Evolutionary conservation across 2,888 invertebrate genomes (phyloP), one percentile per base, ranked within the genome.

Genomic region (Buathra laborator): DNA sequence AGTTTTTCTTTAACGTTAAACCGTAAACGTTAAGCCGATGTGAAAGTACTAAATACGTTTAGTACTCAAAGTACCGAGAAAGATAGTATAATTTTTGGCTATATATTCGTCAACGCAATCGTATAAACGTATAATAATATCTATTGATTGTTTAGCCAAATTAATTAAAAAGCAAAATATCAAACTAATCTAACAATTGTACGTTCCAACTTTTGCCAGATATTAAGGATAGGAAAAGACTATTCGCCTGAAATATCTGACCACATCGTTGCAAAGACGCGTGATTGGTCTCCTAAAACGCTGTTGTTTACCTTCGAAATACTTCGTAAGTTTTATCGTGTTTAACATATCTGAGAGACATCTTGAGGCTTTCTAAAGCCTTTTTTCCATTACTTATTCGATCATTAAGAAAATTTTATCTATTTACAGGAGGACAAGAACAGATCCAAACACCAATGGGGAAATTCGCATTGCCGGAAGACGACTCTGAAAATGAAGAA

Each of bases 171-270:
- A 9, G 6, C 0, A 37, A 37, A 37, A 37, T 37, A 37, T 37
- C 6, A 37, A 37, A 37, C 10, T 24, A 66, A 48, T 32, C 6
- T 16, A 32, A 24, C 29, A 32, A 68, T n/a, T 44, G 29, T 9
- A 32, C 81, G 70, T 62, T 67, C 43, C 82, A 86, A 81, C 83
- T 64, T 75, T 70, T 89, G 89, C 19, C 84, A 94, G 94, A 92
- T 93, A 84, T 88, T 94, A 4, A 93, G 91, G 87, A 90, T 94
- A 62, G 92, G 90, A 24, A 86, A 89, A 32, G 90, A 93, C 86
- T 94, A 94, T 83, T 91, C 92, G n/a, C 94, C 94, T 6, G 90
- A 92, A 85, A 46, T 94, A 16, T 94, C 94, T 0, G 88, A 91
- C 10, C 89, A 89, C 46, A 93, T 94, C 66, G 82, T 94, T 29